These are phyloP conservation scores for Mythimna vitellina DNA, from an alignment of 2,888 invertebrate genomes.

Conservation along the genomic window DNA sequence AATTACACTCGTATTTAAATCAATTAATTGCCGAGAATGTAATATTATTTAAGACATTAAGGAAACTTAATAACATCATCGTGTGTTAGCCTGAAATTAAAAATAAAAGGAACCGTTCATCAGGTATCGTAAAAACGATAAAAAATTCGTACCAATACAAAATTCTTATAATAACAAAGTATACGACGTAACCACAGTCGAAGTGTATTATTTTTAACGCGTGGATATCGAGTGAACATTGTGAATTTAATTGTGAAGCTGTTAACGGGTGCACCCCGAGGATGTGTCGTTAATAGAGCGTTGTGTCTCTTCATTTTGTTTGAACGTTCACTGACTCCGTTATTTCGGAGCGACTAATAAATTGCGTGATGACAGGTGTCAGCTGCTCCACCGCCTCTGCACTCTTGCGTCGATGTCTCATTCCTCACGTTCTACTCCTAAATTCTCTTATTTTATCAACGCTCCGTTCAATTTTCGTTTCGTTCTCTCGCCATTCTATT, in stretches of 20 bases:
- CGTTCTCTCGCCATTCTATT: conserved; percentile 84
- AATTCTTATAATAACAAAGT: conserved; percentile 63
- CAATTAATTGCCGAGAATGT: conserved; percentile 46
- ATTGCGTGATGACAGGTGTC: conserved; percentile 91
- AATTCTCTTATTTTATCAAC: conserved; percentile 90
- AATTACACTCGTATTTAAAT: conserved; percentile 47
- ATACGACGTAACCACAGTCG: conserved; percentile 50
- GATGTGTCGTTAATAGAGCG: conserved; percentile 89
- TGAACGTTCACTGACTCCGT: conserved; percentile 88
- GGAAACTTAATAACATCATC: conserved; percentile 38
- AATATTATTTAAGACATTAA: conserved; percentile 54
- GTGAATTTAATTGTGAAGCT: conserved; percentile 82
- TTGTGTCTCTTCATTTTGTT: conserved; percentile 89
- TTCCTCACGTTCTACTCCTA: conserved; percentile 89
- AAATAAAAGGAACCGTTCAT: conserved; percentile 63
- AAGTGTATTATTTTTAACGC: conserved; percentile 61
- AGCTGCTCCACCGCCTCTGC: conserved; percentile 90
- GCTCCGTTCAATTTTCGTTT: conserved; percentile 89
- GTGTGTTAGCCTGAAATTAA: conserved; percentile 62
- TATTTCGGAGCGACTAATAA: conserved; percentile 90
- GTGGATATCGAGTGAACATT: conserved; percentile 70
- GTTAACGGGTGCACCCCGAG: conserved; percentile 81
- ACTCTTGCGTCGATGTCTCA: conserved; percentile 91
- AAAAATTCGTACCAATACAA: conserved; percentile 58
- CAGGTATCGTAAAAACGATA: conserved; percentile 68